phyloP scores from a whole-genome alignment of 1,140 invertebrate genomes.

The Subanguina moxae region DNA sequence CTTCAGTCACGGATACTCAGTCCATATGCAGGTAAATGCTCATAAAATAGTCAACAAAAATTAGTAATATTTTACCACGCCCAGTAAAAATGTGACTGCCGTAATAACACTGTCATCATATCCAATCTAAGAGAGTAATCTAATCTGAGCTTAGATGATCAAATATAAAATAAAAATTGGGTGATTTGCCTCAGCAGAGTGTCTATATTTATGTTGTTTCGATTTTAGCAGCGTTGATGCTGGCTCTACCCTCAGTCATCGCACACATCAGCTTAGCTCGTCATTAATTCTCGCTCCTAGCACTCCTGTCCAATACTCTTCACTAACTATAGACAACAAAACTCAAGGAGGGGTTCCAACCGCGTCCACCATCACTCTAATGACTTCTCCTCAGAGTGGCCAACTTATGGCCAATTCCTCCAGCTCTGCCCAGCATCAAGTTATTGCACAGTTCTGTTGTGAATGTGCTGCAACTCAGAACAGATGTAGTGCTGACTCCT shows the following conservation, averaged over 20 bases:
- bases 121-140: too few relatives aligned
- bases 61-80: slow-evolving; percentile 11
- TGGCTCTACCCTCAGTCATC: slow-evolving; percentile 13
- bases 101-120: too few relatives aligned
- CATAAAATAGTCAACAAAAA: not conserved
- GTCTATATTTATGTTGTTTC: too few relatives aligned
- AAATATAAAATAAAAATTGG: too few relatives aligned
- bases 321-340: not conserved
- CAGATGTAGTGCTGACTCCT: slow-evolving; percentile 52
- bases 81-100: too few relatives aligned
- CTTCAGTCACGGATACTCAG: slow-evolving; percentile 23
- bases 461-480: slow-evolving; percentile 50
- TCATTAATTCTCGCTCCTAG: slow-evolving; percentile 30
- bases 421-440: slow-evolving; percentile 7
- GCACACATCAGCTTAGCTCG: slow-evolving; percentile 25
- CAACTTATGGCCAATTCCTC: slow-evolving; percentile 20
- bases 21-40: slow-evolving; percentile 30
- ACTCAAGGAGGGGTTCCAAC: not conserved
- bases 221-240: slow-evolving; percentile 18
- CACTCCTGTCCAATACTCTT: slow-evolving; percentile 7
- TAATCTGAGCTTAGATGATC: too few relatives aligned
- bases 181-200: too few relatives aligned
- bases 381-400: not conserved
- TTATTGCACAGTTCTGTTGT: slow-evolving; percentile 38
- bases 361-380: not conserved